Conservation (phyloP, 2,113 vertebrate species). For the Phoxinus phoxinus region DNA sequence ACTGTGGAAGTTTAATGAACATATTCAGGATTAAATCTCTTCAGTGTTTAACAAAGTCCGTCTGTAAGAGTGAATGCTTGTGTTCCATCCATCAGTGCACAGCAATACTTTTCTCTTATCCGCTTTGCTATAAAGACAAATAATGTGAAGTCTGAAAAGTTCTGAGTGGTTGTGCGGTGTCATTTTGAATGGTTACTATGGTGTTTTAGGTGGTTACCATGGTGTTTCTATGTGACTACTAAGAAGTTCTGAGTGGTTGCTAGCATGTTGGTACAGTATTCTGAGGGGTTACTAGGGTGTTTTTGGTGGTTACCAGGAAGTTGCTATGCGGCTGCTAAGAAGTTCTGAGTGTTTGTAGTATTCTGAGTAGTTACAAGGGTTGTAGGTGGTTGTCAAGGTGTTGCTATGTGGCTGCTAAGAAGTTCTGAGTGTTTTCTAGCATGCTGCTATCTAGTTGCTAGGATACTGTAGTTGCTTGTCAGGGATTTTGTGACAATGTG, state of each 20-base stretch:
- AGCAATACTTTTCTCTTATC: background rate
- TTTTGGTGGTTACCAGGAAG: background rate
- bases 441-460: background rate
- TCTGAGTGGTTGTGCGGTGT: background rate
- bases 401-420: background rate
- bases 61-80: background rate
- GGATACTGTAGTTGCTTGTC: background rate
- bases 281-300: background rate
- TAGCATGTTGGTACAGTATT: background rate
- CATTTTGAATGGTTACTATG: background rate
- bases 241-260: background rate
- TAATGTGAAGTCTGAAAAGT: background rate
- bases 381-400: background rate
- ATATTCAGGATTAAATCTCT: background rate
- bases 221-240: background rate
- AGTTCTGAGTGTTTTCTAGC: background rate
- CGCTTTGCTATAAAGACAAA: background rate
- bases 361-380: background rate
- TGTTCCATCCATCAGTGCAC: background rate
- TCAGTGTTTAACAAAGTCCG: background rate
- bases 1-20: constrained; percentile 16
- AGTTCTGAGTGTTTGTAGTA: background rate
- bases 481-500: background rate
- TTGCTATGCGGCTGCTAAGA: background rate
- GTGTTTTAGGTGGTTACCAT: background rate